Percentiles rank a stretch among this genome's conserved stretches.
These are phyloP conservation scores for Tribolium freemani DNA, from an alignment of 2,888 invertebrate genomes.

Conservation along the genomic window DNA sequence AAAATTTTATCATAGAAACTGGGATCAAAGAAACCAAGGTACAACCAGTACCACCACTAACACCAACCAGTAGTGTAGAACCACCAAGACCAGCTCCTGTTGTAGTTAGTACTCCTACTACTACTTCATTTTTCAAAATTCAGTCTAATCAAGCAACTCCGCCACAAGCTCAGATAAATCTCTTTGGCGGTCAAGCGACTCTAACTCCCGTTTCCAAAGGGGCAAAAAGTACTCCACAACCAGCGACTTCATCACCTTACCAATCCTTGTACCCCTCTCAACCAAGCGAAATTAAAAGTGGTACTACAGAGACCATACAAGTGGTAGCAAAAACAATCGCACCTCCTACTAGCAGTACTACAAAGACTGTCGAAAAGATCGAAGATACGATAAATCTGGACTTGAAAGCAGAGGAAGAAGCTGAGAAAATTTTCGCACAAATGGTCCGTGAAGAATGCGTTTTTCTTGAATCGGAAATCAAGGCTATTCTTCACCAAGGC, in stretches of 20 bases:
- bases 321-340: slow-evolving; percentile 3
- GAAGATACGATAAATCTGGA: not conserved
- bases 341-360: not conserved
- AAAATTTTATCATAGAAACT: not conserved
- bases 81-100: not conserved
- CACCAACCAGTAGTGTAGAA: slow-evolving; percentile 3
- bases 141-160: slow-evolving; percentile 23
- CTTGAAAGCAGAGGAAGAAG: slow-evolving; percentile 53
- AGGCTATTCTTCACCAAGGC: slow-evolving; percentile 73
- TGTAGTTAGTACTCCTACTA: not conserved
- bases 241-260: slow-evolving; percentile 9
- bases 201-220: slow-evolving; percentile 27
- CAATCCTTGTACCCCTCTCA: not conserved
- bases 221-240: not conserved
- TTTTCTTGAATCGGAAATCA: slow-evolving; percentile 77
- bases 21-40: not conserved
- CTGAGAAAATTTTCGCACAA: slow-evolving; percentile 69
- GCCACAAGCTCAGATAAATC: slow-evolving; percentile 23
- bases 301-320: not conserved
- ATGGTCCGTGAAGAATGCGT: slow-evolving; percentile 77
- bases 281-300: not conserved
- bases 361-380: not conserved
- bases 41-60: not conserved
- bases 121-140: not conserved
- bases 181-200: slow-evolving; percentile 52